Base-by-base conservation (phyloP, 1,140 invertebrate genomes). In the Drosophila parvula region DNA sequence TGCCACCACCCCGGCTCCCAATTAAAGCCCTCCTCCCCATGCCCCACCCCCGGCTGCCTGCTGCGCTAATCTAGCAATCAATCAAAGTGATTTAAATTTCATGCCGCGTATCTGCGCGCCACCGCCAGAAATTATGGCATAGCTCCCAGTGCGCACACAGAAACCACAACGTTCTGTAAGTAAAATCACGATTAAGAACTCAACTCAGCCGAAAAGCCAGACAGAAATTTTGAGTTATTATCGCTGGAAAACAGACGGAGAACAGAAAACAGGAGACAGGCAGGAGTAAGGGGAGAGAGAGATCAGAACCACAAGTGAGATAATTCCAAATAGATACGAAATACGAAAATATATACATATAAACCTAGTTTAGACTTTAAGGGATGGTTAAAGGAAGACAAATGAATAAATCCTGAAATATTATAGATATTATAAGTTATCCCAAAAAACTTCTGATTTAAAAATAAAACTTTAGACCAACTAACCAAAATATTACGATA, bases 1-100 rank as follows among this genome's bases (percentile, higher is more conserved):
- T 74, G 57, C 43, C 74, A 22, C 22, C 22, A 22, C 22, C 3
- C 44, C 70, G 53, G 14, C 57, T 60, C 43, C 38, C 38, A 36
- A 32, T 27, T 62, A 56, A 62, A 22, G 56, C 60, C 61, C 40
- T 27, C 41, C n/a, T 53, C 38, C 50, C 36, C 11, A 30, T 32
- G 7, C 60, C 55, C 7, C 53, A n/a, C n/a, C n/a, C n/a, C n/a
- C n/a, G n/a, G n/a, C n/a, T n/a, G n/a, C n/a, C n/a, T 51, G 36
- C 22, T 44, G 18, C 22, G 28, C 67, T 88, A 90, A 90, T 90
- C 86, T 77, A 59, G 69, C 86, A 90, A 90, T 90, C 86, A 90
- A 90, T 90, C 86, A 90, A 90, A 88, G 81, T 90, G 79, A 90
- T 90, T 90, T 90, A 75, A 90, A 90, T 90, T 90, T 90, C 82